A percentile compares a stretch with the other conserved stretches of the same genome.
Evolutionary conservation across 2,888 invertebrate species (phyloP).

Genomic region (Acrobasis repandana): DNA sequence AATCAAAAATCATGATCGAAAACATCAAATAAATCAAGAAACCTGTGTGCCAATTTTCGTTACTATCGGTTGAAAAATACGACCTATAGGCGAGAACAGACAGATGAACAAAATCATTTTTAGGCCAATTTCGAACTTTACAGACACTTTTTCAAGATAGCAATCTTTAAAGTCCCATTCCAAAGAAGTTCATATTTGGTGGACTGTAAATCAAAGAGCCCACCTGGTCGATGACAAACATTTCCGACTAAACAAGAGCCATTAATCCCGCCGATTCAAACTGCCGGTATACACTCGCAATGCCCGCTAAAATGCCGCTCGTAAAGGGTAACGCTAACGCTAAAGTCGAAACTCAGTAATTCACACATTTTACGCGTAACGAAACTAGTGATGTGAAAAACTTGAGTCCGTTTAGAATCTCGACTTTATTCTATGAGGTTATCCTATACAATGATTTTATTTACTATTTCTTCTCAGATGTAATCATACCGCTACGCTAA

Average conservation of each 20-base stretch:
- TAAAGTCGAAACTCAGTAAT: background rate
- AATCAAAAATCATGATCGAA: too few species aligned
- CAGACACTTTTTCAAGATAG: too few species aligned
- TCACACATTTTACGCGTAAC: conserved; percentile 2
- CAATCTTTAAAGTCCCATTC: background rate
- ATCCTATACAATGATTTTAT: too few species aligned
- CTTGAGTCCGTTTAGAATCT: background rate
- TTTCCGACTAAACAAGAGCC: conserved; percentile 59
- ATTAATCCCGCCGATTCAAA: conserved; percentile 55
- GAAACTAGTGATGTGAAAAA: background rate
- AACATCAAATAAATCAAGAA: too few species aligned
- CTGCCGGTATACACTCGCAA: background rate
- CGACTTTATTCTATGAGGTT: too few species aligned
- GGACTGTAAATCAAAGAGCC: conserved; percentile 49
- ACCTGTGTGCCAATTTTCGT: too few species aligned
- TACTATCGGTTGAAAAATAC: too few species aligned
- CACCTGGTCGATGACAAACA: conserved; percentile 65
- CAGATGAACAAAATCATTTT: too few species aligned
- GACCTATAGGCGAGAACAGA: too few species aligned
- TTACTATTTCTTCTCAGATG: too few species aligned
- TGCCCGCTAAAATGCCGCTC: conserved; percentile 6
- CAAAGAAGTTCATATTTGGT: conserved; percentile 25
- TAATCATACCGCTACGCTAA: too few species aligned
- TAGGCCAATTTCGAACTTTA: too few species aligned
- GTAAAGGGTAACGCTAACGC: conserved; percentile 10